phyloP scores from a whole-genome alignment of 2,113 vertebrate species.

The Montifringilla adamsi region DNA sequence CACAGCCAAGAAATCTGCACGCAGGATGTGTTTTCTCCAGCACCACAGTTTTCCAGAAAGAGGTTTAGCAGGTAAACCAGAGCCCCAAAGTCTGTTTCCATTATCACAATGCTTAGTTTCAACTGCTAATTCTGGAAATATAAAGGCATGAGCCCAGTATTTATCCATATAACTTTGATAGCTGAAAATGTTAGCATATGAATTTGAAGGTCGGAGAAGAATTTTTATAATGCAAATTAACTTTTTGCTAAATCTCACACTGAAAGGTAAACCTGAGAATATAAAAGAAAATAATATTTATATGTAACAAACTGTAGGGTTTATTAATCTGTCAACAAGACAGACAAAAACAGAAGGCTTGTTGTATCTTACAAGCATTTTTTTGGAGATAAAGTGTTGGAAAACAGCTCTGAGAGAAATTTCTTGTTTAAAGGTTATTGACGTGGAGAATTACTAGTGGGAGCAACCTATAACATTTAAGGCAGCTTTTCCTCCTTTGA shows the following conservation, averaged over 20 bases:
- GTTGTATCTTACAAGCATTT: not conserved
- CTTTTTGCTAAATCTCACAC: not conserved
- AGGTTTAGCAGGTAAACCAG: not conserved
- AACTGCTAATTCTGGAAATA: not conserved
- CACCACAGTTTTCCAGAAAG: not conserved
- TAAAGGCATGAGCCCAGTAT: not conserved
- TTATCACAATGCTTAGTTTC: not conserved
- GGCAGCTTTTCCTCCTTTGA: not conserved
- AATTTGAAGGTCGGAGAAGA: not conserved
- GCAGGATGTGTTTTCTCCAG: not conserved
- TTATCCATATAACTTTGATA: not conserved
- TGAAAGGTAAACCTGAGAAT: conserved; percentile 11
- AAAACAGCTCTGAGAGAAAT: not conserved
- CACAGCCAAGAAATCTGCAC: not conserved
- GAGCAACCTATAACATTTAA: not conserved
- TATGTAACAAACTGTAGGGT: not conserved
- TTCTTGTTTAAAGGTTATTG: not conserved
- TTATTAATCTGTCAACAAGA: not conserved
- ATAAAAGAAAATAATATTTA: not conserved
- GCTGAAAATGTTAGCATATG: not conserved
- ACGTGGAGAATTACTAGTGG: not conserved
- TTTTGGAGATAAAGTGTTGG: not conserved
- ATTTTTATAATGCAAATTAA: not conserved
- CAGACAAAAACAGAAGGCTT: not conserved
- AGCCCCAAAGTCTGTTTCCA: not conserved